Evolutionary conservation across 2,113 vertebrate genomes (phyloP).

Genomic region (Neotoma lepida): DNA sequence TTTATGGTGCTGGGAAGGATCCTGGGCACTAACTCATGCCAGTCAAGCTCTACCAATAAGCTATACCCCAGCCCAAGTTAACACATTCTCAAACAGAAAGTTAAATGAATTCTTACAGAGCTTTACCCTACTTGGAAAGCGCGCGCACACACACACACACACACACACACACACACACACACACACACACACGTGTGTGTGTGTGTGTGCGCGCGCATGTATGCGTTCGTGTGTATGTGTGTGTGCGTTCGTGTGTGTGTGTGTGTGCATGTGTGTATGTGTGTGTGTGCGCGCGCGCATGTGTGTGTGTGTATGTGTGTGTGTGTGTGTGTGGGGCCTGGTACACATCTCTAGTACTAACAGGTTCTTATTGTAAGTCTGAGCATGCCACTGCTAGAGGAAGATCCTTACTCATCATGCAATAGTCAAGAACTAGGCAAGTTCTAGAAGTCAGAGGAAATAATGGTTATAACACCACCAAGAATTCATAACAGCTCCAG

Average conservation of each 20-base stretch:
- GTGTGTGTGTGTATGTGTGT: too few species aligned
- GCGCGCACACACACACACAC: not conserved
- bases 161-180: not conserved
- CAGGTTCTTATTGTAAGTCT: conserved; percentile 10
- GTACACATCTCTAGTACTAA: not conserved
- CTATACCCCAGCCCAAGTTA: not conserved
- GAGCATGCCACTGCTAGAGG: conserved; percentile 48
- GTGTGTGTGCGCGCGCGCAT: too few species aligned
- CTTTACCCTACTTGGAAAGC: not conserved
- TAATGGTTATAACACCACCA: conserved; percentile 17
- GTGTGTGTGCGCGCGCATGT: too few species aligned
- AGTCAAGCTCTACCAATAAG: not conserved
- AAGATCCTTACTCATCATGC: conserved; percentile 56
- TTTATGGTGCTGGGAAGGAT: not conserved
- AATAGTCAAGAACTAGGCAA: conserved; percentile 40
- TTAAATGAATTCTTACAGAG: conserved; percentile 12
- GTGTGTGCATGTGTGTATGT: too few species aligned
- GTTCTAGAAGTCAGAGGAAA: conserved; percentile 37
- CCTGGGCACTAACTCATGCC: not conserved
- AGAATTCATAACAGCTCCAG: not conserved
- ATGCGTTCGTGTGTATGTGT: too few species aligned
- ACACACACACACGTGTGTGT: too few species aligned
- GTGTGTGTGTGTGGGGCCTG: too few species aligned
- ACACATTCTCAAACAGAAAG: not conserved
- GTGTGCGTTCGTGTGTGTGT: too few species aligned